phyloP scores from a whole-genome alignment of 1,140 invertebrate species.

The Bombus confusus region DNA sequence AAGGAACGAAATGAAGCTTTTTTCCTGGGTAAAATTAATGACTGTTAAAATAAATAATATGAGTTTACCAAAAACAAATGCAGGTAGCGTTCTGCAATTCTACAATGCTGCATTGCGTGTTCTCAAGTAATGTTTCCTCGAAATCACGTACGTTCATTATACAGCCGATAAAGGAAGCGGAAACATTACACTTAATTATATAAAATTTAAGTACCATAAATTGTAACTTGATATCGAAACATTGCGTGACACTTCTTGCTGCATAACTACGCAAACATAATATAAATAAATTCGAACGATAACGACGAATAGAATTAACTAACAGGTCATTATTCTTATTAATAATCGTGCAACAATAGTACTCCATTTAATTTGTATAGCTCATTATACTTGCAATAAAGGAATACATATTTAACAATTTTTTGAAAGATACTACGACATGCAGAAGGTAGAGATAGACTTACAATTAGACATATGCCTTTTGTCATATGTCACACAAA shows the following conservation, averaged over 20 bases:
- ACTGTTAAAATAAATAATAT: not conserved
- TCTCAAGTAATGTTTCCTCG: not conserved
- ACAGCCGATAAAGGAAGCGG: constrained; percentile 14
- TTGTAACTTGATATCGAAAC: not conserved
- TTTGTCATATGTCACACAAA: not conserved
- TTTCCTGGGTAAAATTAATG: not conserved
- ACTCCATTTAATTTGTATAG: not conserved
- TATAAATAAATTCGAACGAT: not conserved
- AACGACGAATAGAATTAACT: not conserved
- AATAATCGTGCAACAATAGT: not conserved
- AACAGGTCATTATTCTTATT: not conserved
- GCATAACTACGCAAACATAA: not conserved
- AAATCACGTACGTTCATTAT: constrained; percentile 1
- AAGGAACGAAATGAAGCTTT: not conserved
- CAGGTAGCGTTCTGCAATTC: not conserved
- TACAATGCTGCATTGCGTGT: not conserved
- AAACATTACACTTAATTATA: constrained; percentile 15
- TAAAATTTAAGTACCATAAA: constrained; percentile 16
- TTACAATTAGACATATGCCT: not conserved
- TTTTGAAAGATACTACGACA: not conserved
- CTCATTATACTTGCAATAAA: not conserved
- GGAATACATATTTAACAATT: not conserved
- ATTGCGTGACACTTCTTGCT: not conserved
- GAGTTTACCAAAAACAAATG: not conserved
- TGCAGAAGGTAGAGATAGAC: not conserved